Conservation (phyloP, 2,113 vertebrate genomes). For the Chunga burmeisteri region DNA sequence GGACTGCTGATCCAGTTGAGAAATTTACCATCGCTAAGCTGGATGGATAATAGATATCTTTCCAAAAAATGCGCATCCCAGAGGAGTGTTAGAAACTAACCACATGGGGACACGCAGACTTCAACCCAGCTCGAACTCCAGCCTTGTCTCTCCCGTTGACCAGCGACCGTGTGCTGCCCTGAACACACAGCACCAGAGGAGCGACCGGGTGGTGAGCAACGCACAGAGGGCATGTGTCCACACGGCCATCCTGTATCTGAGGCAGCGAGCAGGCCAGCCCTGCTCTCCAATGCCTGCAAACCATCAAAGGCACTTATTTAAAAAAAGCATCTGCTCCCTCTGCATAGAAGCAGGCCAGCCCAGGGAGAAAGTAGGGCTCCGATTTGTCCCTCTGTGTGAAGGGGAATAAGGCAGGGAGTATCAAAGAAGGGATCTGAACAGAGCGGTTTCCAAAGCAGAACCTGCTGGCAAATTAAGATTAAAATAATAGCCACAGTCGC, state of each 20-base stretch:
- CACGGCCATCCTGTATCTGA: background rate
- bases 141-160: background rate
- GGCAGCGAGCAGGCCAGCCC: background rate
- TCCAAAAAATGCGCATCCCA: background rate
- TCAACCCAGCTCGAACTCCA: background rate
- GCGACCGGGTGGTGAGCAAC: background rate
- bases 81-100: background rate
- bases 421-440: background rate
- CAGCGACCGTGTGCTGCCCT: fast-evolving
- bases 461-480: background rate
- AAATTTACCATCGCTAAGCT: background rate
- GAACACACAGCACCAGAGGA: background rate
- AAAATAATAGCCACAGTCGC: background rate
- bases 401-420: background rate
- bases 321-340: background rate
- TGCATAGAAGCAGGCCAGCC: fast-evolving
- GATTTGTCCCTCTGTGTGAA: background rate
- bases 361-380: background rate
- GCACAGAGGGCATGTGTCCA: fast-evolving
- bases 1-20: background rate
- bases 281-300: background rate
- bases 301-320: background rate
- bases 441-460: background rate
- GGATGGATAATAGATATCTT: background rate
- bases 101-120: background rate